These are phyloP conservation scores for Spermophilus dauricus DNA, from an alignment of 2,113 vertebrate genomes.

Conservation along the genomic window DNA sequence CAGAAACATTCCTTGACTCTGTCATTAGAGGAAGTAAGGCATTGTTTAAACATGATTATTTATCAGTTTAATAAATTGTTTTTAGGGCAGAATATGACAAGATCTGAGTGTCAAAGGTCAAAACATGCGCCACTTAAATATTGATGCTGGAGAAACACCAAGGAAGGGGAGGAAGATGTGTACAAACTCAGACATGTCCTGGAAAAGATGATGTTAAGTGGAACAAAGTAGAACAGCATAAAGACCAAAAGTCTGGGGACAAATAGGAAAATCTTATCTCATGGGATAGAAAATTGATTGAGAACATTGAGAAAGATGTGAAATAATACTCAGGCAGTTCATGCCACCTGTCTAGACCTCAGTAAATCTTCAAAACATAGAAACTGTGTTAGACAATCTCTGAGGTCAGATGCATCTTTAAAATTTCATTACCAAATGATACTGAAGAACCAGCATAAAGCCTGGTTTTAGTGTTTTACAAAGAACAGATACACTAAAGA, in stretches of 20 bases:
- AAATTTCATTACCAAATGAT: background rate
- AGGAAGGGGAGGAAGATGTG: background rate
- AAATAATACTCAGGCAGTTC: background rate
- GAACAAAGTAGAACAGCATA: background rate
- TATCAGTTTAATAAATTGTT: background rate
- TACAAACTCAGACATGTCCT: background rate
- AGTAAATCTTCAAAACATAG: background rate
- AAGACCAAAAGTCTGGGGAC: background rate
- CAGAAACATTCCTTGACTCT: background rate
- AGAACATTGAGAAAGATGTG: background rate
- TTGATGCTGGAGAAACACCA: background rate
- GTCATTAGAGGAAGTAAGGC: background rate
- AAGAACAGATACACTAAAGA: background rate
- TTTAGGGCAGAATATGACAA: constrained; percentile 28
- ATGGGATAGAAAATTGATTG: background rate
- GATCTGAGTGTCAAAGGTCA: background rate
- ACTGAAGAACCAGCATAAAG: background rate
- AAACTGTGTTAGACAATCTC: background rate
- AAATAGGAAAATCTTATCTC: constrained; percentile 8
- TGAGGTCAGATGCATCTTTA: background rate
- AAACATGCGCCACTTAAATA: background rate
- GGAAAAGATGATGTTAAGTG: background rate
- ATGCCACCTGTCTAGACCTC: background rate
- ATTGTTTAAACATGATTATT: background rate
- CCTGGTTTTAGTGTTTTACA: background rate